phyloP scores from a whole-genome alignment of 2,888 invertebrate genomes.

The Lapara coniferarum region DNA sequence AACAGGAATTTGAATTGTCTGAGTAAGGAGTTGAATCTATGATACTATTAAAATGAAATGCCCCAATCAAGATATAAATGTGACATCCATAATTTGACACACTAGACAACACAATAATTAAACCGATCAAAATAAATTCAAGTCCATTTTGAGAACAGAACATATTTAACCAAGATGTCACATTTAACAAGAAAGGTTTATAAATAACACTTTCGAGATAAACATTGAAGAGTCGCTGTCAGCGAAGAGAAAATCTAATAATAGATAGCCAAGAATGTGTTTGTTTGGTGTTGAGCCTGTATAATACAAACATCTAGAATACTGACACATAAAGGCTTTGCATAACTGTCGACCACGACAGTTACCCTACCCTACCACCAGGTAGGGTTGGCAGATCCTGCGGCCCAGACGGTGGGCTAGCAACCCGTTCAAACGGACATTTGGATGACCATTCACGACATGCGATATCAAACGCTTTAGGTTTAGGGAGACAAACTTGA shows the following conservation, averaged over 20 bases:
- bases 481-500: too few relatives aligned
- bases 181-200: conserved; percentile 4
- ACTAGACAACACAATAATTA: background rate
- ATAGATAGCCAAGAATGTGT: background rate
- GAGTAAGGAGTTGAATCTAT: too few relatives aligned
- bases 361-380: too few relatives aligned
- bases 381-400: too few relatives aligned
- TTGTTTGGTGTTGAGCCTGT: background rate
- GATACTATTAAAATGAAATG: too few relatives aligned
- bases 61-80: too few relatives aligned
- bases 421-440: too few relatives aligned
- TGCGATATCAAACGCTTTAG: too few relatives aligned
- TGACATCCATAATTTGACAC: too few relatives aligned
- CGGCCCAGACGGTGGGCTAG: too few relatives aligned
- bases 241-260: conserved; percentile 14
- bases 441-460: too few relatives aligned
- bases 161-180: conserved; percentile 2
- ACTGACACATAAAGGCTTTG: conserved; percentile 12
- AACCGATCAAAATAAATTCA: background rate
- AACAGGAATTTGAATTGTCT: too few relatives aligned
- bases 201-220: conserved; percentile 8
- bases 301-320: conserved; percentile 11
- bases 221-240: conserved; percentile 9
- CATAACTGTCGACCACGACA: conserved; percentile 1
- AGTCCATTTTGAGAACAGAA: background rate